Evolutionary conservation across 2,797 vertebrate genomes (phyloP).

Genomic region (Enteromius fasciolatus): DNA sequence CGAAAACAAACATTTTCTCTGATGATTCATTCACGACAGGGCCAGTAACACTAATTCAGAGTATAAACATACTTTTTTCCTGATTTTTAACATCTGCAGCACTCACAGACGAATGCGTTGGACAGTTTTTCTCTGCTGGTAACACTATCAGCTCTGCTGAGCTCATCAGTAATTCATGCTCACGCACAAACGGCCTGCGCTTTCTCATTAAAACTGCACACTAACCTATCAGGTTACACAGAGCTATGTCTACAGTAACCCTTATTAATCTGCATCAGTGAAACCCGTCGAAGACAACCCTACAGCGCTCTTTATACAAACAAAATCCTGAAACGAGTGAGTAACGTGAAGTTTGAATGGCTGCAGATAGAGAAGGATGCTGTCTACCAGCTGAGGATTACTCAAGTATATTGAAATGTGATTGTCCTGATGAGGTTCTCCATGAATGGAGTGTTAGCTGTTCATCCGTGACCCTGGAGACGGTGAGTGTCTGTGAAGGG

Average conservation of each 20-base stretch:
- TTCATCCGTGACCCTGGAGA: neutral
- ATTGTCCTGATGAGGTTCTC: neutral
- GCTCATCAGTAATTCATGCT: constrained; percentile 21
- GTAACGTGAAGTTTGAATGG: neutral
- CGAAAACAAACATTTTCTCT: neutral
- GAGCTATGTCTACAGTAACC: neutral
- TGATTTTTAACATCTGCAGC: neutral
- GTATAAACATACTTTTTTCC: too few relatives aligned
- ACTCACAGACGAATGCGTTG: neutral
- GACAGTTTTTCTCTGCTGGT: neutral
- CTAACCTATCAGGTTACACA: neutral
- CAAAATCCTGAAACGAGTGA: neutral
- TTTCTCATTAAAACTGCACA: constrained; percentile 21
- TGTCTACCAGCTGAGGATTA: neutral
- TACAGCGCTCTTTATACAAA: neutral
- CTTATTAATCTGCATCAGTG: neutral
- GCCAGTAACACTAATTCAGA: neutral
- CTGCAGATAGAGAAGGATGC: neutral
- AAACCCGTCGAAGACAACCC: neutral
- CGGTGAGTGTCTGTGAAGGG: neutral
- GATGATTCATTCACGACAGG: neutral
- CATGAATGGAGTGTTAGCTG: neutral
- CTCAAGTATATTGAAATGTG: neutral
- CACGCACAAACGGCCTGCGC: neutral
- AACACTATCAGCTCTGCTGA: neutral